Evolutionary conservation across 2,888 invertebrate genomes (phyloP), one percentile per base, ranked within the genome.

Genomic region (Liodrosophila aerea): DNA sequence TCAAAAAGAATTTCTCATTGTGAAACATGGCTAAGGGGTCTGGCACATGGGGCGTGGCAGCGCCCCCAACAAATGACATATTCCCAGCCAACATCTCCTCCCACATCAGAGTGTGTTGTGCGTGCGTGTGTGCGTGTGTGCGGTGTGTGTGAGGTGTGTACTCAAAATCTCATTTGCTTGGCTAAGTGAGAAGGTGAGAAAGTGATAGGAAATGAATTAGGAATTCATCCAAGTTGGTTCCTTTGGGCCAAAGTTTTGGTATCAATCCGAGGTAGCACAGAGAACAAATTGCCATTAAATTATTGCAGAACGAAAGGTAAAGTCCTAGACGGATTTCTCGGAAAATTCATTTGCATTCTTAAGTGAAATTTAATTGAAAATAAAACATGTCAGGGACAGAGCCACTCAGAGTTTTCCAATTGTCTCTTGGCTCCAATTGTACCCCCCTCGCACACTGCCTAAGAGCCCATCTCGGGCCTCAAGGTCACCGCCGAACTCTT

Each of bases 1-100:
- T 89, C 67, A 85, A 78, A 36, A 86, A 73, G 51, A 89, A 76
- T 84, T 87, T 88, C 43, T 89, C 88, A 39, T 76, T 87, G 46
- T 86, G 87, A 47, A 88, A 64, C 63, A 73, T 29, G 31, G 63
- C 73, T 7, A 78, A 22, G 5, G 22, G 45, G 13, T 85, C 83
- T 37, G 83, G 11, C 29, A 74, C 16, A 39, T 22, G 50, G 62
- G 64, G 53, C 47, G 51, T 46, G 53, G 11, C n/a, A n/a, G n/a
- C n/a, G 45, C 49, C 54, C 46, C 54, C 52, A 30, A 8, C 31
- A 22, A n/a, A n/a, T n/a, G 70, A 41, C 74, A 44, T 39, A 44
- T 68, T 73, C 61, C 51, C 53, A 44, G 80, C 58, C 67, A 67
- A 58, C 77, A 81, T 77, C 40, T 43, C 58, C 7, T 60, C 53